phyloP scores from a whole-genome alignment of 2,888 invertebrate species.

The Lepidonotus clava region DNA sequence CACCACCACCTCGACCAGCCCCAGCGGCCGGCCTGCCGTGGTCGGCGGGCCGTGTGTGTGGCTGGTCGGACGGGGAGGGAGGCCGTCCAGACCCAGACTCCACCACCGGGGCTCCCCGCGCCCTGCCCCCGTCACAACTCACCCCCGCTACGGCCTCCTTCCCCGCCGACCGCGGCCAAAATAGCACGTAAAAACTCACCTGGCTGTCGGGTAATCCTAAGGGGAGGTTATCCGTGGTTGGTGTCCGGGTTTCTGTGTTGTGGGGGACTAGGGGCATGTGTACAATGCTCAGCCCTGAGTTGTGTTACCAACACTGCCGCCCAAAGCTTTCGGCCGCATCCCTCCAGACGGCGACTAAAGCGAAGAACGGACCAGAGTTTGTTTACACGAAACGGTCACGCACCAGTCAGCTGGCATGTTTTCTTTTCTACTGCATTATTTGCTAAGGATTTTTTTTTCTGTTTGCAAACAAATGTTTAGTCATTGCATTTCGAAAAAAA shows the following conservation, averaged over 20 bases:
- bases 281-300: not conserved
- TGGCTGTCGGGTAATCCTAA: not conserved
- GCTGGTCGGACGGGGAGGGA: no score
- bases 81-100: no score
- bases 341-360: not conserved
- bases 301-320: not conserved
- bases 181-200: not conserved
- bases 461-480: no score
- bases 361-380: not conserved
- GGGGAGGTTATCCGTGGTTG: not conserved
- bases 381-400: constrained; percentile 19
- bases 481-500: no score
- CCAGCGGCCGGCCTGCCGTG: no score
- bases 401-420: no score
- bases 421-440: no score
- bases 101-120: no score
- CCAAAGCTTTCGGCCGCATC: not conserved
- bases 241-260: not conserved
- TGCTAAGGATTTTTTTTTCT: no score
- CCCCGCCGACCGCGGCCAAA: not conserved
- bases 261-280: not conserved
- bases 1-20: no score
- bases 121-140: no score
- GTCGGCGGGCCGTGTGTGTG: no score
- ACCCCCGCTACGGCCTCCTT: not conserved